These are phyloP conservation scores for Ochotona curzoniae DNA, from an alignment of 2,113 vertebrate species.

Conservation along the genomic window DNA sequence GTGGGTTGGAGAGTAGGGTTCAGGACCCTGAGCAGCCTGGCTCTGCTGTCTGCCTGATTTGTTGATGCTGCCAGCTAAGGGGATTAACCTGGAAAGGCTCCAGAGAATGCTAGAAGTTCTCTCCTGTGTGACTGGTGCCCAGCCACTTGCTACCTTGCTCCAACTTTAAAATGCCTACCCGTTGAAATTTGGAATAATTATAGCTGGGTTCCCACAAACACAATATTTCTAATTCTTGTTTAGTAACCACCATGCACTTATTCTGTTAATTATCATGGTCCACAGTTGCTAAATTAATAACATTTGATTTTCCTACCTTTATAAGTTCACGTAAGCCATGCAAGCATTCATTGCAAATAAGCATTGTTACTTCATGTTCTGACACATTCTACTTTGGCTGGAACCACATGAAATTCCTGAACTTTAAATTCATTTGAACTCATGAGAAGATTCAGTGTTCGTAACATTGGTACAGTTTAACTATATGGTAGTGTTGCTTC, in stretches of 20 bases:
- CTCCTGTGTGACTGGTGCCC: not conserved
- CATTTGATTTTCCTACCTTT: not conserved
- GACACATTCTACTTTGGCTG: conserved; percentile 36
- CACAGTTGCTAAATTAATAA: conserved; percentile 45
- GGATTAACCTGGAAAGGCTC: not conserved
- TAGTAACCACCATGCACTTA: not conserved
- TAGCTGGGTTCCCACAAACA: not conserved
- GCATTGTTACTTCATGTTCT: conserved; percentile 56
- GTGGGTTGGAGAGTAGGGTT: not conserved
- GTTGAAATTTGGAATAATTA: conserved; percentile 34
- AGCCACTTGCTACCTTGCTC: not conserved
- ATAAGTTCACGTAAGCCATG: conserved; percentile 51
- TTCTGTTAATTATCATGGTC: conserved; percentile 33
- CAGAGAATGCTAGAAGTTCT: not conserved
- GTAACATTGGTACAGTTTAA: conserved; percentile 30
- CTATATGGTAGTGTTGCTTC: conserved; percentile 42
- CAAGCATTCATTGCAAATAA: conserved; percentile 50
- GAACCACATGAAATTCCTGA: conserved; percentile 56
- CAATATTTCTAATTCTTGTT: conserved; percentile 16
- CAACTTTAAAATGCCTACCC: not conserved
- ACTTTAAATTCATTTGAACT: conserved; percentile 65
- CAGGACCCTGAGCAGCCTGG: not conserved
- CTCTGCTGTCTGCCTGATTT: too few relatives aligned
- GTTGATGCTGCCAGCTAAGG: fast-evolving
- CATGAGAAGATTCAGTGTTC: conserved; percentile 59